phyloP scores from a whole-genome alignment of 2,888 invertebrate species.

The Sarcophaga rosellei region DNA sequence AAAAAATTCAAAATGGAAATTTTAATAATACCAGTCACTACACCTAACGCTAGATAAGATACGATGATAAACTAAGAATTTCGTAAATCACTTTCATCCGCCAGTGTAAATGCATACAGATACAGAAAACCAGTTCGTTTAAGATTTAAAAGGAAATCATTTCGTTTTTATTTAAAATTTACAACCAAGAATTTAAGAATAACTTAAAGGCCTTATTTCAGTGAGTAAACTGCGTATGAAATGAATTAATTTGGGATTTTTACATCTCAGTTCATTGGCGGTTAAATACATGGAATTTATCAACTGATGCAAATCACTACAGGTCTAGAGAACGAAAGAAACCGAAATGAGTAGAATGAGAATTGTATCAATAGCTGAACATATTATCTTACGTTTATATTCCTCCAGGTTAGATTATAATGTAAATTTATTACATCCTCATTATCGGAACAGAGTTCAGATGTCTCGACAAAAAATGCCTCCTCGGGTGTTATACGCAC shows the following conservation, averaged over 20 bases:
- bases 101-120: background rate
- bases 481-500: conserved; percentile 76
- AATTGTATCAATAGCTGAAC: background rate
- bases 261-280: conserved; percentile 71
- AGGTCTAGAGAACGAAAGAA: background rate
- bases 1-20: background rate
- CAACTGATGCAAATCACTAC: conserved; percentile 76
- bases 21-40: conserved; percentile 10
- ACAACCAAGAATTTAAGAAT: conserved; percentile 70
- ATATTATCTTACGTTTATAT: conserved; percentile 73
- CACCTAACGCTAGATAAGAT: background rate
- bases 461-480: conserved; percentile 75
- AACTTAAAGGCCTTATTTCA: conserved; percentile 76
- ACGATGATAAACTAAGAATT: background rate
- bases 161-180: background rate
- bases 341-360: background rate
- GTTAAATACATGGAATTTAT: conserved; percentile 72
- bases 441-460: conserved; percentile 75
- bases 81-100: background rate
- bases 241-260: conserved; percentile 71
- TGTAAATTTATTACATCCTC: conserved; percentile 72
- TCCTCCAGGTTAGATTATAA: conserved; percentile 76
- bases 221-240: conserved; percentile 73
- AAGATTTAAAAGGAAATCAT: background rate
- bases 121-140: background rate